phyloP scores from a whole-genome alignment of 2,113 vertebrate species.

The Octodon degus region DNA sequence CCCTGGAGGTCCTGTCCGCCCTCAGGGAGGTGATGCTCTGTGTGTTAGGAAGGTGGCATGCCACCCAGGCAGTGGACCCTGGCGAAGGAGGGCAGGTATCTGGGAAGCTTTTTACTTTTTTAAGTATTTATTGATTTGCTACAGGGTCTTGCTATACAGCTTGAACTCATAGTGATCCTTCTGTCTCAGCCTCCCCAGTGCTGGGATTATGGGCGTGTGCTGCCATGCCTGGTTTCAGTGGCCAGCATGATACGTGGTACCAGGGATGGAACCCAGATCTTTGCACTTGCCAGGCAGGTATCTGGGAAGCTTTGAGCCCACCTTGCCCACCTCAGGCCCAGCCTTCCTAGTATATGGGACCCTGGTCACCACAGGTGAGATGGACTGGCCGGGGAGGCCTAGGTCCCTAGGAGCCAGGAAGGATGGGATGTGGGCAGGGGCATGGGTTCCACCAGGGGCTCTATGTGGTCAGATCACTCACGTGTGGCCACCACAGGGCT shows the following conservation, averaged over 20 bases:
- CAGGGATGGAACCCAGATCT: too few species aligned
- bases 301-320: not conserved
- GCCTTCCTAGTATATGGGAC: not conserved
- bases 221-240: too few species aligned
- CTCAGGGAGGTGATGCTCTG: not conserved
- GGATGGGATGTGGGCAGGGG: not conserved
- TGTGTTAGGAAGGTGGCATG: not conserved
- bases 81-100: not conserved
- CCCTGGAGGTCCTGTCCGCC: not conserved
- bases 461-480: not conserved
- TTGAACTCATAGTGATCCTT: too few species aligned
- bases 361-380: not conserved
- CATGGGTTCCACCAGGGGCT: not conserved
- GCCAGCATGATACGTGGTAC: too few species aligned
- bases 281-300: too few species aligned
- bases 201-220: too few species aligned
- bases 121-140: too few species aligned
- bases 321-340: not conserved
- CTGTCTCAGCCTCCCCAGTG: too few species aligned
- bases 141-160: too few species aligned
- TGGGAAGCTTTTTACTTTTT: not conserved
- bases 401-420: not conserved
- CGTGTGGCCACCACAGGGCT: fast-evolving
- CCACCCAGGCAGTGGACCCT: not conserved
- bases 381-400: not conserved